These are phyloP conservation scores for Limnephilus lunatus DNA, from an alignment of 2,888 invertebrate genomes.

Conservation along the genomic window DNA sequence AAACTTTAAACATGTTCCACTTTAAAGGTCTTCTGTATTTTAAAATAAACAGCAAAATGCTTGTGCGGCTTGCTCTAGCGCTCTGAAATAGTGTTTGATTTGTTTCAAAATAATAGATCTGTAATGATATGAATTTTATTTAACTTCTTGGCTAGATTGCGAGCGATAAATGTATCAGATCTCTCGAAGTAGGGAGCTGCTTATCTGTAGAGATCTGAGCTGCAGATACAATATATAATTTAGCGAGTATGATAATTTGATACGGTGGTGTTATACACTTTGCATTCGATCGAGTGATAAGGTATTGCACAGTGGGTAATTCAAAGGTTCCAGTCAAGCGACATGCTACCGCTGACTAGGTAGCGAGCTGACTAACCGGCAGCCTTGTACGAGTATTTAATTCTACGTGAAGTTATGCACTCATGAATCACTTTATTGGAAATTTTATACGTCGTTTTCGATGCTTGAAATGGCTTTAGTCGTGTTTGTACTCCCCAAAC, in stretches of 20 bases:
- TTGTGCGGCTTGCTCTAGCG: background rate
- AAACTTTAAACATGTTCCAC: background rate
- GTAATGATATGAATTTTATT: background rate
- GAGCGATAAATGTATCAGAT: background rate
- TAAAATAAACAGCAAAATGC: background rate
- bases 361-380: background rate
- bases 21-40: background rate
- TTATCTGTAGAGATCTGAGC: slow-evolving; percentile 56
- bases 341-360: slow-evolving; percentile 22
- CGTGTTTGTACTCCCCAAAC: no score
- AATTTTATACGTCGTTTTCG: background rate
- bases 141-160: slow-evolving; percentile 4
- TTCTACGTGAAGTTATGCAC: background rate
- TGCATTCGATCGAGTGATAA: slow-evolving; percentile 47
- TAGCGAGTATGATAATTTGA: slow-evolving; percentile 54
- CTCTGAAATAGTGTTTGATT: background rate
- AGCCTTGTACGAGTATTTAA: slow-evolving; percentile 15
- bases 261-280: slow-evolving; percentile 34
- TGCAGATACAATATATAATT: slow-evolving; percentile 54
- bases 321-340: slow-evolving; percentile 20
- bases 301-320: slow-evolving; percentile 37
- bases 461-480: no score
- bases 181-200: slow-evolving; percentile 43
- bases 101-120: background rate
- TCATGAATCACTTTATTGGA: background rate